These are phyloP conservation scores for Ectropis grisescens DNA, from an alignment of 1,140 invertebrate genomes.

Conservation along the genomic window DNA sequence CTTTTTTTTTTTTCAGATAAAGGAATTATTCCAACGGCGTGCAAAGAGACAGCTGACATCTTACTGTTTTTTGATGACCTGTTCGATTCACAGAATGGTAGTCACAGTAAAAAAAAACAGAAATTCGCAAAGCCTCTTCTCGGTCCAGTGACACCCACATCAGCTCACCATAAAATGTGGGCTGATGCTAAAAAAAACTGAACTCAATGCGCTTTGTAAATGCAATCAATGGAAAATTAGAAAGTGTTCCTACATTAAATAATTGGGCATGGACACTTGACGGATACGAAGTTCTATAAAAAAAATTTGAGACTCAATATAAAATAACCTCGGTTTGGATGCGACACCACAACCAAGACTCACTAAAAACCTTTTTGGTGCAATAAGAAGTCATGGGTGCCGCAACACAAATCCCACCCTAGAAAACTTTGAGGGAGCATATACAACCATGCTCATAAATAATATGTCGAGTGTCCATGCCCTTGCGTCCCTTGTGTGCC, in stretches of 20 bases:
- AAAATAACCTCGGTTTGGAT: constrained; percentile 14
- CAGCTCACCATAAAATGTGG: constrained; percentile 22
- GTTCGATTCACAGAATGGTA: constrained; percentile 17
- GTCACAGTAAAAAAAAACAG: neutral
- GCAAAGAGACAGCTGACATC: constrained; percentile 8
- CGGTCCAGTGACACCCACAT: neutral
- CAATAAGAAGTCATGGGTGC: constrained; percentile 14
- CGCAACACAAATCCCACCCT: constrained; percentile 6
- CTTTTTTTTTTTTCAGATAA: constrained; percentile 17
- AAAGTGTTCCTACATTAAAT: constrained; percentile 21
- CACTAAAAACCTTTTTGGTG: constrained; percentile 17
- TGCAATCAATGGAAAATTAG: constrained; percentile 4
- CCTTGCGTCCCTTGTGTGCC: no score
- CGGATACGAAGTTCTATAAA: constrained; percentile 19
- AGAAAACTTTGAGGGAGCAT: constrained; percentile 6
- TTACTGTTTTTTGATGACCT: constrained; percentile 14
- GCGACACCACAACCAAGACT: constrained; percentile 21
- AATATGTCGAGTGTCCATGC: constrained; percentile 13
- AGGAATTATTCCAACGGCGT: constrained; percentile 8
- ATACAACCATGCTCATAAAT: constrained; percentile 11
- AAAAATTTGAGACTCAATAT: constrained; percentile 7
- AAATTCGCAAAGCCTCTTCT: neutral
- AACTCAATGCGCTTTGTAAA: constrained; percentile 22
- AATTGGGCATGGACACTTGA: constrained; percentile 32
- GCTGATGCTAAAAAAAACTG: constrained; percentile 13